These are phyloP conservation scores for Grammomys dolichurus DNA, from an alignment of 2,113 vertebrate species.

Conservation along the genomic window DNA sequence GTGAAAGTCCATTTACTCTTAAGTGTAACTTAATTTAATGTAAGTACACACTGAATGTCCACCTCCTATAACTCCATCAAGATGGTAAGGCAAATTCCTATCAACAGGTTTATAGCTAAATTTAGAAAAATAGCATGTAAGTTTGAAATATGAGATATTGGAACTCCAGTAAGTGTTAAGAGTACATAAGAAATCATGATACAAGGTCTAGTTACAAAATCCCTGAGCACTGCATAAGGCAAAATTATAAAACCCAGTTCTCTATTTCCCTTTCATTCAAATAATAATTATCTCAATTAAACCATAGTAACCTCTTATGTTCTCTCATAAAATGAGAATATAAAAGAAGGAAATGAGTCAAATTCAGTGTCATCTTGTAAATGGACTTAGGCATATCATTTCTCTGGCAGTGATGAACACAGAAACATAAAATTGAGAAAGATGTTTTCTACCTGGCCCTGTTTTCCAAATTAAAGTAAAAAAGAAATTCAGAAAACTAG, in stretches of 20 bases:
- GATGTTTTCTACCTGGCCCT: not conserved
- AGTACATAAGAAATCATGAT: not conserved
- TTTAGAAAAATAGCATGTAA: conserved; percentile 5
- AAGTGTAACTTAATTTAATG: not conserved
- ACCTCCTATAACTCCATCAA: not conserved
- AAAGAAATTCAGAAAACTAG: not conserved
- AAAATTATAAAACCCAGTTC: not conserved
- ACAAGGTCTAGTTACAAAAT: no score
- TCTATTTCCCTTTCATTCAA: not conserved
- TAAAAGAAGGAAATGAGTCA: not conserved
- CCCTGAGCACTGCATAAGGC: not conserved
- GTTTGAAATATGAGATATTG: not conserved
- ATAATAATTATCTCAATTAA: not conserved
- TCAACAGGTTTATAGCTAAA: not conserved
- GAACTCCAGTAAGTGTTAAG: not conserved
- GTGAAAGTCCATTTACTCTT: not conserved
- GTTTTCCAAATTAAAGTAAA: not conserved
- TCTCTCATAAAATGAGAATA: not conserved
- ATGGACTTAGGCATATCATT: not conserved
- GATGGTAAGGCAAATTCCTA: not conserved
- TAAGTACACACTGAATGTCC: not conserved
- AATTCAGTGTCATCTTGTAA: not conserved
- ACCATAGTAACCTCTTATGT: not conserved
- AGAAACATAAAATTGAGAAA: not conserved
- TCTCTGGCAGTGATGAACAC: not conserved